A percentile compares a stretch with the other conserved stretches of the same genome.
Evolutionary conservation across 2,113 vertebrate species (phyloP).

Genomic region (human (Homo sapiens)): GRCh38 chr2:39256501-39257000

Average conservation of each 20-base stretch:
- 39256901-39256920: not conserved
- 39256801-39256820: not conserved
- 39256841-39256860: not conserved
- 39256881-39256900: not conserved
- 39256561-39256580: not conserved
- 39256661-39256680: not conserved
- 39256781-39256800: not conserved
- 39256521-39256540: not conserved
- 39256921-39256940: not conserved
- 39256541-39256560: not conserved
- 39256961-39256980: not conserved
- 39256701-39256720: not conserved
- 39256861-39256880: not conserved
- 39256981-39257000: conserved; percentile 7
- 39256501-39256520: not conserved
- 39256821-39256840: not conserved
- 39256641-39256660: conserved; percentile 35
- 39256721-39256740: not conserved
- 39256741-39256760: not conserved
- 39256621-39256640: not conserved
- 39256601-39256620: not conserved
- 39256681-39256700: not conserved
- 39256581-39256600: not conserved
- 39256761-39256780: not conserved
- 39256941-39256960: not conserved